Evolutionary conservation across 2,797 vertebrate species (phyloP).

Genomic region (Brachyrhaphis roseni): DNA sequence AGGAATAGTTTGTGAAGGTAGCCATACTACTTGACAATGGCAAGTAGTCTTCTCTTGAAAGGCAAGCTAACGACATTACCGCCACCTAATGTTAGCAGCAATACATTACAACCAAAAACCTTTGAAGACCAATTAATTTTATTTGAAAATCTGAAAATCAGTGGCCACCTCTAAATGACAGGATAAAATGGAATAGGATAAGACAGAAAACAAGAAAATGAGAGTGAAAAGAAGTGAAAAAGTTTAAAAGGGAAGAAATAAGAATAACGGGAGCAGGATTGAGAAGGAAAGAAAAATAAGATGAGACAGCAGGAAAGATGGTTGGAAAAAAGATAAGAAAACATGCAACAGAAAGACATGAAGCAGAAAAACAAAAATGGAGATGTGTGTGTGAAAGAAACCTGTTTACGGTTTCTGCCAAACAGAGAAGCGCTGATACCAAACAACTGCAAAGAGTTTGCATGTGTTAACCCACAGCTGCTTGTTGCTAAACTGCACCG

Average conservation of each 20-base stretch:
- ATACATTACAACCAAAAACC: neutral
- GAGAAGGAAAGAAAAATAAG: constrained; percentile 35
- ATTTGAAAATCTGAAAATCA: neutral
- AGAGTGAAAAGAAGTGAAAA: neutral
- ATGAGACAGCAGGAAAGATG: constrained; percentile 21
- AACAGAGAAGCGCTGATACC: constrained; percentile 5
- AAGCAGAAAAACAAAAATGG: constrained; percentile 52
- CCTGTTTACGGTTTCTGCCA: constrained; percentile 52
- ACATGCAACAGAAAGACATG: constrained; percentile 35
- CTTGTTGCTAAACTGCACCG: constrained; percentile 36
- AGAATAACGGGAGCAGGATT: constrained; percentile 40
- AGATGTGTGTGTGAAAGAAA: constrained; percentile 40
- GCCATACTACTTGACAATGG: no score
- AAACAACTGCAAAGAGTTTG: constrained; percentile 1
- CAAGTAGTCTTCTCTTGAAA: neutral
- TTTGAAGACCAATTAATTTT: neutral
- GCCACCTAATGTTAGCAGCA: neutral
- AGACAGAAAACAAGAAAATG: constrained; percentile 10
- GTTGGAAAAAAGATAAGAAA: constrained; percentile 32
- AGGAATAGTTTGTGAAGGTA: neutral
- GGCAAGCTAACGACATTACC: neutral
- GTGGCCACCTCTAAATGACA: neutral
- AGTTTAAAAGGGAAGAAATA: constrained; percentile 25
- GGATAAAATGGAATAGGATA: constrained; percentile 5
- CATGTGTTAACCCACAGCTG: constrained; percentile 12